These are phyloP conservation scores for Agriopis leucophaearia DNA, from an alignment of 2,888 invertebrate genomes.

Conservation along the genomic window DNA sequence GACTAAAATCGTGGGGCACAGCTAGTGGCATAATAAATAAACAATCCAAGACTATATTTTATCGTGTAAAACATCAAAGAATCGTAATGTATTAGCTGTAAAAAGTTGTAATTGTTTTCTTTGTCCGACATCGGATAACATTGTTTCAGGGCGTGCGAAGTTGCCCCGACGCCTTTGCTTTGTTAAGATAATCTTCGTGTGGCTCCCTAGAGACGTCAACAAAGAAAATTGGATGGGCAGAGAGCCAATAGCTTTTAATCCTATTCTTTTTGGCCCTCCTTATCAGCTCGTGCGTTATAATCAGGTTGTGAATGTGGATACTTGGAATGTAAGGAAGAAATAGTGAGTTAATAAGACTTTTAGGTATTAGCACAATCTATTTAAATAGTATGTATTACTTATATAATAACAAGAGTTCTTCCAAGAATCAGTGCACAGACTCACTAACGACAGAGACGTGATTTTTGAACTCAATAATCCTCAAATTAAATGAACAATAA, in stretches of 20 bases:
- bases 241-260: slow-evolving; percentile 84
- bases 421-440: too few species aligned
- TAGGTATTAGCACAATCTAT: background rate
- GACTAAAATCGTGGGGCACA: background rate
- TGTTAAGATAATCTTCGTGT: slow-evolving; percentile 83
- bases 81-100: slow-evolving; percentile 62
- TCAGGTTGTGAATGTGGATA: slow-evolving; percentile 63
- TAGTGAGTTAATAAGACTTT: slow-evolving; percentile 4
- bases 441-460: too few species aligned
- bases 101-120: slow-evolving; percentile 72
- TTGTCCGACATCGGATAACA: slow-evolving; percentile 64
- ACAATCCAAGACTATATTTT: slow-evolving; percentile 12
- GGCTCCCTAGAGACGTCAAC: slow-evolving; percentile 80
- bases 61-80: slow-evolving; percentile 50
- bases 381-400: too few species aligned
- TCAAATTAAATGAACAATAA: too few species aligned
- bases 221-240: slow-evolving; percentile 86
- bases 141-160: slow-evolving; percentile 73
- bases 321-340: slow-evolving; percentile 17
- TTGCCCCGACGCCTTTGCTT: slow-evolving; percentile 74
- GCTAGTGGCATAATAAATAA: slow-evolving; percentile 2
- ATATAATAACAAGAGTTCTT: too few species aligned
- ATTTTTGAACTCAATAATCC: too few species aligned
- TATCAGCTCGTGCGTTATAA: slow-evolving; percentile 78
- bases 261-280: slow-evolving; percentile 80